Evolutionary conservation across 2,113 vertebrate genomes (phyloP), one percentile per base, ranked within the genome.

Genomic region (Pardalotus punctatus): DNA sequence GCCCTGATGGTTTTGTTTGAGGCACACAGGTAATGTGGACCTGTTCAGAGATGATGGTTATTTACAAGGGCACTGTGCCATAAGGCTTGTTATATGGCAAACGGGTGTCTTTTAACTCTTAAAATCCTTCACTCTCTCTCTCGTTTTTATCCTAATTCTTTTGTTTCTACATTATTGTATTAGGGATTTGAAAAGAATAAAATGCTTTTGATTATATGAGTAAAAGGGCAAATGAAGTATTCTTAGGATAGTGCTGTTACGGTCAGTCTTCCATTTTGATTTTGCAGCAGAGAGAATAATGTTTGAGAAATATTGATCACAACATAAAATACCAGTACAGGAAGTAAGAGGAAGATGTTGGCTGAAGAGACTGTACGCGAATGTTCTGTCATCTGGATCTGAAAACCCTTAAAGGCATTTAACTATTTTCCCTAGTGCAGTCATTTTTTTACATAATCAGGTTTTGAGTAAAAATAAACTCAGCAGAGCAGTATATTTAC

Each of bases 181-280:
- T 71, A 54, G 24, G 45, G 28, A 86, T 43, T 54, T 84, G 31
- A 69, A 91, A 91, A 47, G 69, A 81, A 18, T 47, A 81, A 57
- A 27, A n/a, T 64, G 47, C 3, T 57, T 87, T 58, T 1, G 11
- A 38, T 91, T 91, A 6, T 36, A 10, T 48, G 45, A 62, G 38
- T 79, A 36, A 60, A 93, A 79, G 31, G 45, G 9, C 48, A 82
- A 76, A 53, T 36, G 3, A 61, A 69, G 14, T 69, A 24, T 79
- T 79, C 61, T 89, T 67, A 36, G 27, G 33, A 7, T n/a, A 50
- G n/a, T 57, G 66, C 71, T 90, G 40, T 82, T 82, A 53, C 1
- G 0, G 36, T 62, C 56, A 60, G 85, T 79, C 95, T 97, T 95
- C 95, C 94, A 96, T 97, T 96, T 97, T 95, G 81, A 90, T 91